Evolutionary conservation across 2,113 vertebrate genomes (phyloP).

Genomic region (Myxocyprinus asiaticus): DNA sequence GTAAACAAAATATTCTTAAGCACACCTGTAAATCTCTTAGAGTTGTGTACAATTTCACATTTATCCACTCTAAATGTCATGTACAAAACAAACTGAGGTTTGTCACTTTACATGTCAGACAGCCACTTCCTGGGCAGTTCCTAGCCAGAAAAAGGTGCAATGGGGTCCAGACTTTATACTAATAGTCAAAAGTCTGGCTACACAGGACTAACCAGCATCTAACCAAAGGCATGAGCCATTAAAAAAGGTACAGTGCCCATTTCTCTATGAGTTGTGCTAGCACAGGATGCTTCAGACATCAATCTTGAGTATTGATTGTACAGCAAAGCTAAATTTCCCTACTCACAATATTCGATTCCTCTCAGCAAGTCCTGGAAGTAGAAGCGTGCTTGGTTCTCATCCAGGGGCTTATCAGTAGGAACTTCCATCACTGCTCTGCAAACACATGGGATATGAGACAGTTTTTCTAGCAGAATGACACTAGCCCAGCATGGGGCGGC

Average conservation of each 20-base stretch:
- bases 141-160: no score
- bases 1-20: no score
- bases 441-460: constrained; percentile 6
- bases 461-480: not conserved
- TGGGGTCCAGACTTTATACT: not conserved
- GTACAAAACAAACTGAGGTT: no score
- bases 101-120: no score
- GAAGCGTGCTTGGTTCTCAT: constrained; percentile 92
- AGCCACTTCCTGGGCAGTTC: no score
- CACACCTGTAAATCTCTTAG: no score
- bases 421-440: constrained; percentile 96
- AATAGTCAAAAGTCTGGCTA: not conserved
- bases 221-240: not conserved
- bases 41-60: no score
- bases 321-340: not conserved
- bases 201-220: not conserved
- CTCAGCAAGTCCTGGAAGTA: constrained; percentile 97
- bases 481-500: constrained; percentile 33
- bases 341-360: constrained; percentile 97
- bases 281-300: not conserved
- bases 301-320: not conserved
- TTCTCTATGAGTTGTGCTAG: not conserved
- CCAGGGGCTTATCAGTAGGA: constrained; percentile 89
- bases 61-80: no score
- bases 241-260: not conserved